phyloP scores from a whole-genome alignment of 2,113 vertebrate species.

The Perognathus longimembris region DNA sequence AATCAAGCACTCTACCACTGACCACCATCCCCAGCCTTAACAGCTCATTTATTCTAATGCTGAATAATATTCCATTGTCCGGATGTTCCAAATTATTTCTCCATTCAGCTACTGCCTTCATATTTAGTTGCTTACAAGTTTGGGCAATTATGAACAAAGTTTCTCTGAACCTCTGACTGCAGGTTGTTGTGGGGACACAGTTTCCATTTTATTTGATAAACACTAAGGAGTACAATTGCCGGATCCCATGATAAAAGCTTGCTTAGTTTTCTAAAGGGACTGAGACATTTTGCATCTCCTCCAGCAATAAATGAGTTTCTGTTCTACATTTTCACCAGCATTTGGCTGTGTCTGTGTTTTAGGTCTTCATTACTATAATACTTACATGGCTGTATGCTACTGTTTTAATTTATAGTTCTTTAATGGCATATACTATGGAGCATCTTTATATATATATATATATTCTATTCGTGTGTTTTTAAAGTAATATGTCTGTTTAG shows the following conservation, averaged over 20 bases:
- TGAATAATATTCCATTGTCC: neutral
- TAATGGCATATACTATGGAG: neutral
- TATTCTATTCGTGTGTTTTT: neutral
- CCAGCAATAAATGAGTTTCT: neutral
- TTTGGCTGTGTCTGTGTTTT: neutral
- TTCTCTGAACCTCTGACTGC: neutral
- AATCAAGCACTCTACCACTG: neutral
- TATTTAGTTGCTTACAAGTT: neutral
- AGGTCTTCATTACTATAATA: neutral
- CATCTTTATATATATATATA: neutral
- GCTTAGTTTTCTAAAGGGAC: neutral
- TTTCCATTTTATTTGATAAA: constrained; percentile 30
- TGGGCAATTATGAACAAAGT: neutral
- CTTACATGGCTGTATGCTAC: neutral
- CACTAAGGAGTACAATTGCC: neutral
- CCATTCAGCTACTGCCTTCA: neutral
- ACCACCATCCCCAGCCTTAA: neutral
- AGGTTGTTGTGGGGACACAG: neutral
- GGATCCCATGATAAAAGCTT: neutral
- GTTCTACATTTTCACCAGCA: neutral
- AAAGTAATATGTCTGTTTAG: neutral
- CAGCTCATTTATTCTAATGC: neutral
- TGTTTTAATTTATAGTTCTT: neutral
- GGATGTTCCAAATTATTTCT: neutral
- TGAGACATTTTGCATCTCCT: neutral